Base-by-base conservation (phyloP, 2,888 invertebrate genomes). In the Rosalia funebris region DNA sequence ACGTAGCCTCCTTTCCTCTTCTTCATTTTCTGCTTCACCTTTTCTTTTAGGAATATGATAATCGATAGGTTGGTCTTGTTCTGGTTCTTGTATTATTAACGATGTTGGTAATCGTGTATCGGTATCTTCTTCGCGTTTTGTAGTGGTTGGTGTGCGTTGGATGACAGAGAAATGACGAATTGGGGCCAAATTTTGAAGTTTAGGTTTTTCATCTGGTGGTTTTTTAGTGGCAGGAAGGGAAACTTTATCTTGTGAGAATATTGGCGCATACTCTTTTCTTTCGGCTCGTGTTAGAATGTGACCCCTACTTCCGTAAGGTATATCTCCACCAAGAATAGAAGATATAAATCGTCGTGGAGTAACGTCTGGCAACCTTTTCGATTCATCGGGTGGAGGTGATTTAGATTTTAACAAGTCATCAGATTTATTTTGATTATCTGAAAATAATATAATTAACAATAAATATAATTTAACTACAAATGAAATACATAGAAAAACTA, bases 31-130 rank as follows among this genome's bases (percentile, higher is more conserved):
- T 7, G 83, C 82, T 76, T 88, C 88, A 4, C 89, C 89, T 62
- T 88, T 86, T 74, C 91, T 88, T 79, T 92, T 93, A 16, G 93
- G 93, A 68, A 94, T 91, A 75, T 89, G 93, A 78, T 94, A 94
- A 77, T 94, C 93, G 62, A 94, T 94, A 0, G 94, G 94, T 72
- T 93, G 93, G 62, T 94, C 93, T 72, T 81, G 73, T 74, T 74
- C 75, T 42, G 77, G 74, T 66, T 78, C 77, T 54, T 75, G 76
- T 16, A 73, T 63, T 9, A 67, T 60, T 20, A 65, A 41, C 15
- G 60, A 65, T 11, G 71, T 56, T n/a, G 75, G 71, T 15, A 78
- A 60, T 48, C 75, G 63, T 37, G 71, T 73, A 16, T 77, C 76
- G 70, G 74, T 77, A 69, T 74, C 82, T 69, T 75, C 78, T 69